Conservation (phyloP, 2,797 vertebrate genomes). For the Rousettus madagascariensis region DNA sequence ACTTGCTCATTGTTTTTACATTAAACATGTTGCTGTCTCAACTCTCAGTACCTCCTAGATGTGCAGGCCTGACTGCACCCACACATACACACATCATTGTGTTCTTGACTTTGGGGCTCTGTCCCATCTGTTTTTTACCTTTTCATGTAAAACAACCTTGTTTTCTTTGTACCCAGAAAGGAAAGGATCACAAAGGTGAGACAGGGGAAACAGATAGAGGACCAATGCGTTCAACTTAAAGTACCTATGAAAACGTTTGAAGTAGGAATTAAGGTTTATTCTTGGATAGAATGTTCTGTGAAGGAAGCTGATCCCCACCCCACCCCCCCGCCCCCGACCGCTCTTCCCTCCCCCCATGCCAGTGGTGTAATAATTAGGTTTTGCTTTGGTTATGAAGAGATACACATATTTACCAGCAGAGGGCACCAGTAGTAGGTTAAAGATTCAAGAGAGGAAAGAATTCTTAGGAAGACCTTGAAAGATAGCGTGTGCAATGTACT, state of each 20-base stretch:
- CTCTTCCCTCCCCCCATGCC: not conserved
- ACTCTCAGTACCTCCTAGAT: not conserved
- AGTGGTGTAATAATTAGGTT: not conserved
- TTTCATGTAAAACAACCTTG: not conserved
- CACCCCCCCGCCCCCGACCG: too few relatives aligned
- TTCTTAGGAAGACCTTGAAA: not conserved
- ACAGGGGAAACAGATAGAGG: not conserved
- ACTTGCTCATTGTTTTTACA: not conserved
- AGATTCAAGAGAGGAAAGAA: not conserved
- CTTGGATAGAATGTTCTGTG: not conserved
- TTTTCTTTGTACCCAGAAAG: conserved; percentile 23
- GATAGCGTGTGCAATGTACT: not conserved
- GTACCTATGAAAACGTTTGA: not conserved
- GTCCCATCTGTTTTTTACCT: not conserved
- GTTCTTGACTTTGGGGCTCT: not conserved
- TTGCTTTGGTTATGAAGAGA: conserved; percentile 36
- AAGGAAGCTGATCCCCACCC: not conserved
- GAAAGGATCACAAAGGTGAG: not conserved
- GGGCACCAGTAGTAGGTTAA: conserved; percentile 44
- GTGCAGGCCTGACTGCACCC: not conserved
- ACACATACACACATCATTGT: not conserved
- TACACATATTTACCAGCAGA: conserved; percentile 61
- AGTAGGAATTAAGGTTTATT: conserved; percentile 20
- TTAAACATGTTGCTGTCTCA: not conserved
- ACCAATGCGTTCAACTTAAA: not conserved